Evolutionary conservation across 2,888 invertebrate species (phyloP), one percentile per base, ranked within the genome.

Genomic region (Agriopis aurantiaria): DNA sequence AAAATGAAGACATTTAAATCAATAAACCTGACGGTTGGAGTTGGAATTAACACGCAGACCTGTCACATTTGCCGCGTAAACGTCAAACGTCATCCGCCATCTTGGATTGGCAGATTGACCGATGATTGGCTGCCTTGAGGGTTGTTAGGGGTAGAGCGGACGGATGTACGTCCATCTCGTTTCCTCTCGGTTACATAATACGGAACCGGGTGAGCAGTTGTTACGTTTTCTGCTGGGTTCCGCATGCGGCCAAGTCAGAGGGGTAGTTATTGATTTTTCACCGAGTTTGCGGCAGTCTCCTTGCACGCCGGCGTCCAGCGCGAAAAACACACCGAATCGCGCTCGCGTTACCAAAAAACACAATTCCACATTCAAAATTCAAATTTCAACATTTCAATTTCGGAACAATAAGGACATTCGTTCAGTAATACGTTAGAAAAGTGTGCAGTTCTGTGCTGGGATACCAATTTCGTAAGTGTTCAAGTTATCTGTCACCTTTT

Each of bases 201-300:
- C 88, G 93, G 92, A 94, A 92, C 89, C 89, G 89, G 90, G 91
- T 88, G 92, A 92, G 90, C 87, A 88, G 90, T 71, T 89, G 91
- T 88, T 87, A 85, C 81, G 85, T 85, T 85, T 85, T 81, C 84
- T 82, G 79, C 80, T 75, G 80, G 87, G 90, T 92, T 93, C 93
- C 93, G 93, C 93, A 93, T 93, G 91, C 91, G 92, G 91, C 82
- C 80, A 79, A 78, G 80, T 82, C 77, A 82, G 85, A 83, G 86
- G 92, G 92, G 91, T 91, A 80, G 90, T 82, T 93, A 93, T 93
- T 91, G 93, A 93, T 93, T 93, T 93, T 93, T 85, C 90, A 75
- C 81, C 69, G 89, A 91, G 91, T 90, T 91, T 94, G 93, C 93
- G 91, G 93, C 92, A 94, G 93, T 93, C 88, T 87, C 84, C 84